Evolutionary conservation across 2,113 vertebrate genomes (phyloP).

Genomic region (Lampris incognitus): DNA sequence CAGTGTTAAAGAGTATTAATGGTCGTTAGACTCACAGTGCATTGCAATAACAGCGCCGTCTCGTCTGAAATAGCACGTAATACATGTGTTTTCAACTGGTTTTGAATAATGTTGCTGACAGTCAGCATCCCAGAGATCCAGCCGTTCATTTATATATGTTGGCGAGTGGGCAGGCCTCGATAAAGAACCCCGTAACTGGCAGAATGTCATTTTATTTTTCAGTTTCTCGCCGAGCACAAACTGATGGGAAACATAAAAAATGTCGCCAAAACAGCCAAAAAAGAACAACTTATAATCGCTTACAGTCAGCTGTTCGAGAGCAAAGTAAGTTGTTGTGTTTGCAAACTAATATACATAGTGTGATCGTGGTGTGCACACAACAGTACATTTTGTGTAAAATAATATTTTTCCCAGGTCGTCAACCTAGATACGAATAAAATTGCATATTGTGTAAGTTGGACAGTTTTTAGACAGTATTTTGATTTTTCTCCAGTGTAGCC

Average conservation of each 20-base stretch:
- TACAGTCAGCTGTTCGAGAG: conserved; percentile 93
- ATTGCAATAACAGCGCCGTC: too few species aligned
- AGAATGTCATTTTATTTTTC: conserved; percentile 27
- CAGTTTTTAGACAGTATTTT: too few species aligned
- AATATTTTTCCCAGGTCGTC: too few species aligned
- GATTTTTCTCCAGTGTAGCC: too few species aligned
- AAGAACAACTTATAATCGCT: conserved; percentile 90
- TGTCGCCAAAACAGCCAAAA: conserved; percentile 94
- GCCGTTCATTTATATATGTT: too few species aligned
- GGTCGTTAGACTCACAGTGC: too few species aligned
- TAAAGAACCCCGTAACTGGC: too few species aligned
- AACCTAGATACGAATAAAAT: too few species aligned
- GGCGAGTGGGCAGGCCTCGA: background rate
- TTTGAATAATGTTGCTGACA: background rate
- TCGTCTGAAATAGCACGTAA: background rate
- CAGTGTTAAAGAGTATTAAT: too few species aligned
- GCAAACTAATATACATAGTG: background rate
- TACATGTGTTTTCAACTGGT: background rate
- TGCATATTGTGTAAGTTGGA: too few species aligned
- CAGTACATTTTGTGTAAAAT: too few species aligned
- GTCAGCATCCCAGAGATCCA: background rate
- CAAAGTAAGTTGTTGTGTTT: conserved; percentile 81
- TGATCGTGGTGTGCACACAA: background rate
- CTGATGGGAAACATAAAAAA: conserved; percentile 95
- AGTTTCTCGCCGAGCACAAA: conserved; percentile 96